Evolutionary conservation across 1,140 invertebrate species (phyloP).

Genomic region (Zaprionus davidi): DNA sequence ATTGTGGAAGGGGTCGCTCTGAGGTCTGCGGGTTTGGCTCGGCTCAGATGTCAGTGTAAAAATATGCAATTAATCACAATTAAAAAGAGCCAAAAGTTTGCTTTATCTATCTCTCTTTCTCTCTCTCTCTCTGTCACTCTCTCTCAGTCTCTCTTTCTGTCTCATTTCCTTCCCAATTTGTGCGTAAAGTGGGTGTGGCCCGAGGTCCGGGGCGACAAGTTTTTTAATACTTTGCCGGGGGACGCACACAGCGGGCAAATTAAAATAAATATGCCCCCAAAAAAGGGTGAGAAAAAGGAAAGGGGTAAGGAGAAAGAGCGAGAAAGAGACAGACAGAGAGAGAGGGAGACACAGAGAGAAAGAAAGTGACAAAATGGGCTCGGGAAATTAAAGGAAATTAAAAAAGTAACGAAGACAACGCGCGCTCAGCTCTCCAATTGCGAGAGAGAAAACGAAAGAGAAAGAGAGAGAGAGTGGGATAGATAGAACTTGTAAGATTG

Average conservation of each 20-base stretch:
- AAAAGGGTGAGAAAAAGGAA: conserved; percentile 12
- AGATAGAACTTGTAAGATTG: not conserved
- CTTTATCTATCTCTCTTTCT: conserved; percentile 5
- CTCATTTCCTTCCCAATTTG: not conserved
- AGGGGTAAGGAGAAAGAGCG: not conserved
- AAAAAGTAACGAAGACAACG: conserved; percentile 39
- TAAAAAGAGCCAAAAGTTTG: conserved; percentile 51
- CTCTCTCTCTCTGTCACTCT: not conserved
- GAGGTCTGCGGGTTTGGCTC: conserved; percentile 1
- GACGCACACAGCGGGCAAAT: conserved; percentile 22
- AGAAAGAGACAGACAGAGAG: not conserved
- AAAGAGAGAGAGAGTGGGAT: not conserved
- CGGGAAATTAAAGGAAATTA: conserved; percentile 52
- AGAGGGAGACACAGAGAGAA: not conserved
- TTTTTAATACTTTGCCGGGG: conserved; percentile 45
- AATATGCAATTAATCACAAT: conserved; percentile 65
- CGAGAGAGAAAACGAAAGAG: not conserved
- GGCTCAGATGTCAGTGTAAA: conserved; percentile 35
- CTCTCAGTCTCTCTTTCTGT: not conserved
- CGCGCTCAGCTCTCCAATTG: conserved; percentile 7
- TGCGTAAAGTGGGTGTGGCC: conserved; percentile 32
- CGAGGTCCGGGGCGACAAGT: conserved; percentile 26
- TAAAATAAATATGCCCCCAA: conserved; percentile 44
- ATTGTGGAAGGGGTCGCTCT: not conserved
- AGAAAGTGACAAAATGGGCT: not conserved